Percentiles rank a stretch among this genome's conserved stretches.
These are phyloP conservation scores for Linurgus olivaceus DNA, from an alignment of 2,797 vertebrate genomes.

Conservation along the genomic window DNA sequence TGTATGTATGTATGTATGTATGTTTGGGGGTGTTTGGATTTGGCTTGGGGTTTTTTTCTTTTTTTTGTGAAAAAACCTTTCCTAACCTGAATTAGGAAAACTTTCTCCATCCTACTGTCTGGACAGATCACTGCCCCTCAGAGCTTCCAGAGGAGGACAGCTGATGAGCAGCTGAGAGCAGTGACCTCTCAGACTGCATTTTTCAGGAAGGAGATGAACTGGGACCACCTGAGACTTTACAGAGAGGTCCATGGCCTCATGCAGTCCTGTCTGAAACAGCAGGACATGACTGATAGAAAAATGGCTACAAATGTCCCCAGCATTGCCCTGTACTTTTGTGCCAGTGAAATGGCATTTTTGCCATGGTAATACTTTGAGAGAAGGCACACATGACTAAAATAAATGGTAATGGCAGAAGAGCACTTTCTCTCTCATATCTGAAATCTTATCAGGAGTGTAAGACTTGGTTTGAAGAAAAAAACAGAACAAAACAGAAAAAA, in stretches of 20 bases:
- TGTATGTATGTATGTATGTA: too few species aligned
- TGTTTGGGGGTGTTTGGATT: neutral
- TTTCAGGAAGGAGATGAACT: neutral
- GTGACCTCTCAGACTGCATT: neutral
- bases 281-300: neutral
- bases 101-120: neutral
- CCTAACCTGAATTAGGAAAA: neutral
- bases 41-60: too few species aligned
- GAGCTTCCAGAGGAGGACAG: neutral
- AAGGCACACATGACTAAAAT: neutral
- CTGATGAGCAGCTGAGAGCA: neutral
- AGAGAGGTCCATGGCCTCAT: neutral
- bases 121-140: neutral
- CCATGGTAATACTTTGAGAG: neutral
- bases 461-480: neutral
- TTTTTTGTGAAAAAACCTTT: neutral
- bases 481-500: neutral
- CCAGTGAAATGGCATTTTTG: neutral
- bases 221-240: neutral
- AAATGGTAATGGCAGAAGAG: neutral
- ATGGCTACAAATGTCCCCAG: neutral
- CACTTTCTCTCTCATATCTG: neutral
- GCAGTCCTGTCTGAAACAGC: neutral
- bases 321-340: neutral
- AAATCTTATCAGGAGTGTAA: neutral